phyloP scores from a whole-genome alignment of 2,888 invertebrate genomes.

The Cryptocephalus moraei region DNA sequence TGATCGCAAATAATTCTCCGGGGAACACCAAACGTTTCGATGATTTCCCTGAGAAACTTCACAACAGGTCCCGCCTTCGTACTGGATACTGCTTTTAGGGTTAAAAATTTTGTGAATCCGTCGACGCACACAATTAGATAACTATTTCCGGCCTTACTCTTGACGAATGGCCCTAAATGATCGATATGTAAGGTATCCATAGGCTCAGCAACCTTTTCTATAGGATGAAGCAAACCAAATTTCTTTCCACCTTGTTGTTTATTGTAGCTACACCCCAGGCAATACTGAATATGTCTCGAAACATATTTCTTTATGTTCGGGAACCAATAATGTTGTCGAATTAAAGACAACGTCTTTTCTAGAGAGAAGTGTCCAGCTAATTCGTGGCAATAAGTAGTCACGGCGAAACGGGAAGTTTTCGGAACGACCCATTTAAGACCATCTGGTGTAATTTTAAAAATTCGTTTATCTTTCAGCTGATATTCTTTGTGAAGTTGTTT shows the following conservation, averaged over 20 bases:
- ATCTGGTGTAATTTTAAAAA: conserved; percentile 8
- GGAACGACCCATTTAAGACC: conserved; percentile 12
- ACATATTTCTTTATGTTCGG: conserved; percentile 16
- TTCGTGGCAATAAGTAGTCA: conserved; percentile 20
- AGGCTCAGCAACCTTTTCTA: conserved; percentile 15
- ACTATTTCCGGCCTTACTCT: conserved; percentile 13
- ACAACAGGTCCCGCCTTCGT: conserved; percentile 13
- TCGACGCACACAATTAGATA: conserved; percentile 25
- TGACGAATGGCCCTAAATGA: conserved; percentile 20
- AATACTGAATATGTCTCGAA: conserved; percentile 23
- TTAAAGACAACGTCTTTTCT: conserved; percentile 17
- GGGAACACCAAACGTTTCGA: too few relatives aligned
- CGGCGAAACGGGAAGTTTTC: conserved; percentile 7
- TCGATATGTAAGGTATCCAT: conserved; percentile 23
- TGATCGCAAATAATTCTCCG: conserved; percentile 13
- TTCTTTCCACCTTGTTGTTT: conserved; percentile 21
- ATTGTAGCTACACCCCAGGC: conserved; percentile 24
- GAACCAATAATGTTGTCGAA: conserved; percentile 24
- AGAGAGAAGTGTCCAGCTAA: conserved; percentile 22
- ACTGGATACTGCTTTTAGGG: conserved; percentile 17
- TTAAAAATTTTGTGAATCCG: conserved; percentile 27
- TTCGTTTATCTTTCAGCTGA: conserved; percentile 9
- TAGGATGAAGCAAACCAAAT: conserved; percentile 9
- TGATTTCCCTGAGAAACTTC: conserved; percentile 10
- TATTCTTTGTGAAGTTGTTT: conserved; percentile 11